phyloP scores from a whole-genome alignment of 2,797 vertebrate species.

The Halcyon chelicuti region DNA sequence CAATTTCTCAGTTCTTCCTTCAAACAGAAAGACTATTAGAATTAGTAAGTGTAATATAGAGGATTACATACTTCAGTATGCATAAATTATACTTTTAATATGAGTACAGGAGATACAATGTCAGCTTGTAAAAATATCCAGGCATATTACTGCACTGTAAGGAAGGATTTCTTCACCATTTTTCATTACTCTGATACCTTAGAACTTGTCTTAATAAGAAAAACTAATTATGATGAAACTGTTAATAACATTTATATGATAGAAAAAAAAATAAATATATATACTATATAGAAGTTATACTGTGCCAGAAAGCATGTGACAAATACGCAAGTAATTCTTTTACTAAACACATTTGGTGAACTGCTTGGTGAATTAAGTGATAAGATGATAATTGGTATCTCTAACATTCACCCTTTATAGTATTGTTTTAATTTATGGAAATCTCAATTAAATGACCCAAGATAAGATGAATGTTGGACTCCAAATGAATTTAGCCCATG shows the following conservation, averaged over 20 bases:
- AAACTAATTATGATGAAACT: neutral
- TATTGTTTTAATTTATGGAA: conserved; percentile 11
- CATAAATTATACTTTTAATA: neutral
- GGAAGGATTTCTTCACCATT: neutral
- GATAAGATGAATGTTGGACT: conserved; percentile 19
- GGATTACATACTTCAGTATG: neutral
- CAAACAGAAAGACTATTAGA: neutral
- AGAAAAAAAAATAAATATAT: neutral
- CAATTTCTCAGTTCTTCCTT: neutral
- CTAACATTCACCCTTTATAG: neutral
- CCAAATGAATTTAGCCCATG: neutral
- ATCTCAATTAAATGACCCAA: conserved; percentile 3
- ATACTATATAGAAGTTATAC: neutral
- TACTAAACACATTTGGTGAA: neutral
- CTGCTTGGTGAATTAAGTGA: neutral
- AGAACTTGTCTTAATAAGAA: neutral
- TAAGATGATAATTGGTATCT: neutral
- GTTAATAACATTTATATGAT: neutral
- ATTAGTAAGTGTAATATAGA: neutral
- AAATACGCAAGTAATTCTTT: neutral
- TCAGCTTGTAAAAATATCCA: neutral
- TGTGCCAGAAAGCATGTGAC: neutral
- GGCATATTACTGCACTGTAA: neutral
- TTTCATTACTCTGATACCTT: neutral
- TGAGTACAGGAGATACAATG: neutral